A percentile compares a stretch with the other conserved stretches of the same genome.
Evolutionary conservation across 1,140 invertebrate species (phyloP).

Genomic region (Gryon sp.): DNA sequence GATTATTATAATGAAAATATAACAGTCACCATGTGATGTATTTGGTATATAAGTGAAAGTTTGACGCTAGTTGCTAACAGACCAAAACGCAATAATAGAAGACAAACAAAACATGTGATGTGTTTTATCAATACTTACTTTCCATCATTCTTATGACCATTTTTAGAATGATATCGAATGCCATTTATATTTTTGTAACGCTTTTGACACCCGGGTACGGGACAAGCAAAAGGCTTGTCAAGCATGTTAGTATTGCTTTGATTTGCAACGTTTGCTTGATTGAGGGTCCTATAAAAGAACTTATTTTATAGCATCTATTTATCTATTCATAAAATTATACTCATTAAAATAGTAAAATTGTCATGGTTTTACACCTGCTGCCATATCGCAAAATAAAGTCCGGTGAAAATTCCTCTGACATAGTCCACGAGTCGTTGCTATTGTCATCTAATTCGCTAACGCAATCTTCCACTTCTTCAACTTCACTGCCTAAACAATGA

Average conservation of each 20-base stretch:
- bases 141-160: slow-evolving; percentile 90
- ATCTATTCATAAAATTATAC: background rate
- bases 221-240: slow-evolving; percentile 90
- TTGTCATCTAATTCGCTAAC: slow-evolving; percentile 85
- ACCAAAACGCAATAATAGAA: no score
- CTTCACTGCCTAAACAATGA: slow-evolving; percentile 84
- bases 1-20: no score
- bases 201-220: slow-evolving; percentile 91
- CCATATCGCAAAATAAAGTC: slow-evolving; percentile 87
- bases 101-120: no score
- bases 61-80: no score
- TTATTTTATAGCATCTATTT: background rate
- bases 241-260: slow-evolving; percentile 46
- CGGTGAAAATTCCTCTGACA: slow-evolving; percentile 87
- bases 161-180: slow-evolving; percentile 92
- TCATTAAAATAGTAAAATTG: no score
- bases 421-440: slow-evolving; percentile 90
- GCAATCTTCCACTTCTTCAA: slow-evolving; percentile 84
- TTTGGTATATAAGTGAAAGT: no score
- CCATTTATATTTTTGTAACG: slow-evolving; percentile 93
- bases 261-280: slow-evolving; percentile 59
- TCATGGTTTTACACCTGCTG: slow-evolving; percentile 83
- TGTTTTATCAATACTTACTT: slow-evolving; percentile 86
- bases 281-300: slow-evolving; percentile 71
- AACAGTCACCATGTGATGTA: no score